Conservation (phyloP, 2,888 invertebrate species). For the Hirudinaria manillensis region DNA sequence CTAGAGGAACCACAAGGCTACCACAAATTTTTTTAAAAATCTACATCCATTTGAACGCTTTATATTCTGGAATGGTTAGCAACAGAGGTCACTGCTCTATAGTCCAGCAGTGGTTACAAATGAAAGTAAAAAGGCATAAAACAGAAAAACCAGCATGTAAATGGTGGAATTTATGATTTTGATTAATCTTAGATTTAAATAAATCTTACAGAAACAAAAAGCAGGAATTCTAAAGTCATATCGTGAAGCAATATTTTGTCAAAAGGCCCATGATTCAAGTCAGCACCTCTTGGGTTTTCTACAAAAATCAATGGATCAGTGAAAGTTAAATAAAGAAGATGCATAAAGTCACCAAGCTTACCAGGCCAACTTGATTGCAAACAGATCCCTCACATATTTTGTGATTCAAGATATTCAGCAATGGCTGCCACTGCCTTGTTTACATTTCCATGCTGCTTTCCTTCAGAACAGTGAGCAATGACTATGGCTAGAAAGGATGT, state of each 20-base stretch:
- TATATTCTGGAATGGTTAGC: slow-evolving; percentile 10
- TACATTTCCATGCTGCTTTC: slow-evolving; percentile 41
- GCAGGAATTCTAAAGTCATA: not conserved
- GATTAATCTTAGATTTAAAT: slow-evolving; percentile 5
- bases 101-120: not conserved
- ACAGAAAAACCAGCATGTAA: not conserved
- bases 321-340: not conserved
- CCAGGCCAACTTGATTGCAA: not conserved
- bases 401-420: slow-evolving; percentile 42
- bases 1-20: not conserved
- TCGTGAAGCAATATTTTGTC: slow-evolving; percentile 7
- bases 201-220: slow-evolving; percentile 8
- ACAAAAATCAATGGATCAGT: not conserved
- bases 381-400: slow-evolving; percentile 38
- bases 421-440: slow-evolving; percentile 42
- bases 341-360: not conserved
- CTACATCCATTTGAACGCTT: slow-evolving; percentile 3
- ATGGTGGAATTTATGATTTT: not conserved
- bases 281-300: not conserved
- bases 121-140: slow-evolving; percentile 5
- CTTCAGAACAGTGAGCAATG: slow-evolving; percentile 42
- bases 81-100: not conserved
- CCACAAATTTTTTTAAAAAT: slow-evolving; percentile 8
- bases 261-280: slow-evolving; percentile 10
- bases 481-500: slow-evolving; percentile 40